Evolutionary conservation across 1,140 invertebrate species (phyloP), one percentile per base, ranked within the genome.

Genomic region (Drosophila sp.): DNA sequence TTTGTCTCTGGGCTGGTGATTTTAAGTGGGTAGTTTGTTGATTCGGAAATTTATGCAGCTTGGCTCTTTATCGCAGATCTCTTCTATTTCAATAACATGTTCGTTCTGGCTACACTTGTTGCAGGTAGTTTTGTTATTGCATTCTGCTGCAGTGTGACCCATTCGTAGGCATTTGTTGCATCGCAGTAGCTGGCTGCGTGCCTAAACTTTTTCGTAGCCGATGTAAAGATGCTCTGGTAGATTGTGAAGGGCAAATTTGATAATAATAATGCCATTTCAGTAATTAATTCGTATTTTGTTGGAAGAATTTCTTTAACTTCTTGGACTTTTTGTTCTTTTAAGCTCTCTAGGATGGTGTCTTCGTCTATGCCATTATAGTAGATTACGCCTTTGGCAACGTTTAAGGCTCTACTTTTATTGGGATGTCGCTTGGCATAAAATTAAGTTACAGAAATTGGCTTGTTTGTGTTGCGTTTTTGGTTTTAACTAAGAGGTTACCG

Each of bases 161-260:
- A 17, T 33, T 23, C 30, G n/a, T 33, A 58, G 7, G 30, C 56
- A 58, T 11, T 58, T 58, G 56, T 58, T 58, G 56, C 56, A 58
- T 23, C 56, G 56, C 29, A 58, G 1, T 23, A 27, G 56, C 7
- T 11, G 56, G 27, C 27, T 25, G n/a, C 56, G 29, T 7, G 30
- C 30, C 11, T 27, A 32, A 4, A 58, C 33, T 17, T 38, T 32
- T 27, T 58, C 56, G 8, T 58, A 58, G 4, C 56, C 56, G 5
- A 58, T 38, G 30, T 33, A 23, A 38, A 58, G 29, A 27, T 58
- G 11, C 8, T 32, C 33, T 33, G 56, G 56, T n/a, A 58, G 2
- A 4, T 35, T 11, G 33, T 27, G 56, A 11, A 38, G 29, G 29
- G 30, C 30, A 27, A 10, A 58, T 7, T 27, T 35, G 17, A 33